These are phyloP conservation scores for Arctia plantaginis DNA, from an alignment of 2,888 invertebrate species.

Conservation along the genomic window DNA sequence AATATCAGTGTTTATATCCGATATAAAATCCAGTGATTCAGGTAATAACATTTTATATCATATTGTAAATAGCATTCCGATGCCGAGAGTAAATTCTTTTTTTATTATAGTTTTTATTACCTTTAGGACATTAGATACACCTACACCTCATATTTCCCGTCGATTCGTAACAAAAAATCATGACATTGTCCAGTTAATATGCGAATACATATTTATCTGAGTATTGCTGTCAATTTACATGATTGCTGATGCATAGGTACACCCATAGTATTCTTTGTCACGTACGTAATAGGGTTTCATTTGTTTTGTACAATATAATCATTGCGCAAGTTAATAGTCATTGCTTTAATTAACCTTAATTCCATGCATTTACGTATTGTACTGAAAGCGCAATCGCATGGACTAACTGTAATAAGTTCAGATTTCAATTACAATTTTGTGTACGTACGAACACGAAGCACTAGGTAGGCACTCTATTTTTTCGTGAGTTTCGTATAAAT, in stretches of 20 bases:
- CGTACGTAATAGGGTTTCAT: slow-evolving; percentile 53
- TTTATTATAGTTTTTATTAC: slow-evolving; percentile 37
- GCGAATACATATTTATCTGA: slow-evolving; percentile 36
- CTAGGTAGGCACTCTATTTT: slow-evolving; percentile 15
- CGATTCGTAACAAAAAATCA: slow-evolving; percentile 16
- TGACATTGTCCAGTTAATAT: slow-evolving; percentile 41
- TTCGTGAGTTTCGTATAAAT: slow-evolving; percentile 23
- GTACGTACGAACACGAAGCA: slow-evolving; percentile 8
- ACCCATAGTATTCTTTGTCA: slow-evolving; percentile 50
- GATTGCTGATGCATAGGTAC: slow-evolving; percentile 49
- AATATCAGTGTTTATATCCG: slow-evolving; percentile 49
- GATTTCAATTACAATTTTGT: slow-evolving; percentile 50
- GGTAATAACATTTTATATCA: slow-evolving; percentile 46
- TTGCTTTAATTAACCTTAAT: slow-evolving; percentile 81
- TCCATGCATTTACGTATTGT: slow-evolving; percentile 71
- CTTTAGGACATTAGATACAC: slow-evolving; percentile 1
- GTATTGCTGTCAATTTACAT: slow-evolving; percentile 56
- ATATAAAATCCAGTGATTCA: slow-evolving; percentile 36
- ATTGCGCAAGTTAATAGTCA: slow-evolving; percentile 66
- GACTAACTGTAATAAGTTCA: slow-evolving; percentile 47
- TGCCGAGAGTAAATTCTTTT: slow-evolving; percentile 23
- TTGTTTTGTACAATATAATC: slow-evolving; percentile 49
- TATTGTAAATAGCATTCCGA: slow-evolving; percentile 47
- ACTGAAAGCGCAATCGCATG: slow-evolving; percentile 61
- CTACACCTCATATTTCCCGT: slow-evolving; percentile 1